Evolutionary conservation across 2,113 vertebrate genomes (phyloP).

Genomic region (Sebastes schlegelii): DNA sequence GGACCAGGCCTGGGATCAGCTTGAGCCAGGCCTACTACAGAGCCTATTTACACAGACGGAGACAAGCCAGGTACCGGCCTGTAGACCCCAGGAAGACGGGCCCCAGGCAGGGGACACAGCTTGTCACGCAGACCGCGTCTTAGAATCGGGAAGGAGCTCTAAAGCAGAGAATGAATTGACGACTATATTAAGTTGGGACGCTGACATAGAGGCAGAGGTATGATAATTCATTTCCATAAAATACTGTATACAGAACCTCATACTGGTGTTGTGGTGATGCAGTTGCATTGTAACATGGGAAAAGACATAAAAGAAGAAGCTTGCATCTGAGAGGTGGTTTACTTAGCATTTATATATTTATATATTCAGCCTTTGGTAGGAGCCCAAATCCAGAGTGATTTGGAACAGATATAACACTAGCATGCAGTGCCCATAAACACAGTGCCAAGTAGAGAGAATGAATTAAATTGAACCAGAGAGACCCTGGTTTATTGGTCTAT

Average conservation of each 20-base stretch:
- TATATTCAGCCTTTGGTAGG: neutral
- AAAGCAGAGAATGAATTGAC: slow-evolving; percentile 47
- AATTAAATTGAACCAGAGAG: slow-evolving; percentile 10
- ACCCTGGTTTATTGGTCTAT: slow-evolving; percentile 11
- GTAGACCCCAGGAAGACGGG: slow-evolving; percentile 28
- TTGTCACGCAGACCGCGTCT: slow-evolving; percentile 15
- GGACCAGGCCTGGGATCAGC: slow-evolving; percentile 80
- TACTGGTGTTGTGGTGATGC: neutral
- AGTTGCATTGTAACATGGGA: neutral
- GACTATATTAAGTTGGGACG: slow-evolving; percentile 12
- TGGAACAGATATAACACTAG: neutral
- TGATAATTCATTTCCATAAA: neutral
- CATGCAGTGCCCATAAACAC: slow-evolving; percentile 12
- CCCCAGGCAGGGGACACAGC: neutral
- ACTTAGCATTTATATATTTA: neutral
- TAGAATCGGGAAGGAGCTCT: slow-evolving; percentile 31
- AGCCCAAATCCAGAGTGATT: slow-evolving; percentile 6
- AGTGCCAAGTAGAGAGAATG: neutral
- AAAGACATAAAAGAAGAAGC: slow-evolving; percentile 2
- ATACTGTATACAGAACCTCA: neutral
- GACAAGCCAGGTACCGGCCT: slow-evolving; percentile 5
- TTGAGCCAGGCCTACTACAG: slow-evolving; percentile 81
- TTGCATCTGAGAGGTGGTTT: slow-evolving; percentile 9
- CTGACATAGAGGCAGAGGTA: slow-evolving; percentile 71
- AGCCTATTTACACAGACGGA: slow-evolving; percentile 75